Base-by-base conservation (phyloP, 2,888 invertebrate species). In the Dasypolia templi region DNA sequence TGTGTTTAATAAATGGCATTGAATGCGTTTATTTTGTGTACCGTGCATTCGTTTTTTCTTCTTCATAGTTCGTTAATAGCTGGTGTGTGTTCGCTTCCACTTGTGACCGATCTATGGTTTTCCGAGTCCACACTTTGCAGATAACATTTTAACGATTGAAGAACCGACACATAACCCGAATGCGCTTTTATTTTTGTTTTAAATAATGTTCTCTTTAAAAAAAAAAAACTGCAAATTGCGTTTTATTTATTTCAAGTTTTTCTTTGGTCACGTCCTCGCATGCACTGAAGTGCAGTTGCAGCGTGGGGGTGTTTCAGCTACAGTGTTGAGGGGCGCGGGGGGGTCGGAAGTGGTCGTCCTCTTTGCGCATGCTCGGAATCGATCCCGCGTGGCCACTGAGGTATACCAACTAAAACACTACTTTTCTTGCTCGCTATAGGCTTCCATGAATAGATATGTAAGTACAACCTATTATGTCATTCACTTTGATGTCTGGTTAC, bases 201-300 rank as follows among this genome's bases (percentile, higher is more conserved):
- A 44, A 72, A 72, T 1, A 35, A 32, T 61, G 44, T 72, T 74
- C 59, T 42, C 22, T 62, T 70, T 72, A 70, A 39, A 70, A 73
- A 39, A 70, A 73, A 73, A 61, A 55, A 81, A 59, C 26, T 46
- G 51, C 51, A 35, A 56, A 51, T 29, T 86, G 87, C 89, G 88
- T 89, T 89, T 86, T 89, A 86, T 90, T 91, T 92, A 91, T 91
- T 90, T 56, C 68, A 81, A 87, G 89, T 87, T 91, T 92, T 89
- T 91, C 88, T 83, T 89, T 90, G 87, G 88, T 90, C 90, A 91
- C 93, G 95, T 90, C 91, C 91, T 89, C 87, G 91, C 89, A 92
- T 96, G 96, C 96, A 96, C 95, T 96, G 95, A 90, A 95, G 90
- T 96, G 96, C 96, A 96, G 93, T 95, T 95, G 96, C 95, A 95